Percentiles rank a stretch among this genome's conserved stretches.
Conservation (phyloP, 2,888 invertebrate species). For the Philopedon plagiatum region DNA sequence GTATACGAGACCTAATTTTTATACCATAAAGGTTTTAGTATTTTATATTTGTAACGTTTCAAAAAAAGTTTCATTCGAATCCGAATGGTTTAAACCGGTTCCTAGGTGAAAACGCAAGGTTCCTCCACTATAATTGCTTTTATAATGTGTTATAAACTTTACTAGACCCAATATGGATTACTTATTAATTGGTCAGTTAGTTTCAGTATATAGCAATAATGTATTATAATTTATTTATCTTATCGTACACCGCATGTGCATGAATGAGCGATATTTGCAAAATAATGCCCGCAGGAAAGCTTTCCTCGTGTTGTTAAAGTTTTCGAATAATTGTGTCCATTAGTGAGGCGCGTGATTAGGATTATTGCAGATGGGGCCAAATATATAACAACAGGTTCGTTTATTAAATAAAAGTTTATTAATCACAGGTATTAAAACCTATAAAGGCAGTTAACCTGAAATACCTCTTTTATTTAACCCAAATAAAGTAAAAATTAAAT, state of each 20-base stretch:
- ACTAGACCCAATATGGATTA: background rate
- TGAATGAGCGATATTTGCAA: background rate
- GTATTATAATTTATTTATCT: slow-evolving; percentile 3
- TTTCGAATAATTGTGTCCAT: background rate
- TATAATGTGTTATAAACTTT: background rate
- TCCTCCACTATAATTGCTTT: too few species aligned
- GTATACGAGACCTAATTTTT: too few species aligned
- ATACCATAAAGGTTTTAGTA: too few species aligned
- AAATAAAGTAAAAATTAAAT: too few species aligned
- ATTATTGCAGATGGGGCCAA: background rate
- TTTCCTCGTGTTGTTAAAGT: background rate
- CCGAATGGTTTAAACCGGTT: too few species aligned
- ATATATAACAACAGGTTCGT: background rate
- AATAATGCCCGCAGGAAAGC: background rate
- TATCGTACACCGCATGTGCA: background rate
- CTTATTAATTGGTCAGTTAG: background rate
- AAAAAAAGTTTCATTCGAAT: too few species aligned
- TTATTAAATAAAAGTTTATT: background rate
- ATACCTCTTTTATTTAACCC: too few species aligned
- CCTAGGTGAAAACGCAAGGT: too few species aligned
- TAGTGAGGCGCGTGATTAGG: background rate
- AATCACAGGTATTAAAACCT: too few species aligned
- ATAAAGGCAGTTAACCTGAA: too few species aligned
- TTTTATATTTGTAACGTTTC: too few species aligned
- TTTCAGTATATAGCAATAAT: background rate